Evolutionary conservation across 2,113 vertebrate genomes (phyloP).

Genomic region (Polyodon spathula): DNA sequence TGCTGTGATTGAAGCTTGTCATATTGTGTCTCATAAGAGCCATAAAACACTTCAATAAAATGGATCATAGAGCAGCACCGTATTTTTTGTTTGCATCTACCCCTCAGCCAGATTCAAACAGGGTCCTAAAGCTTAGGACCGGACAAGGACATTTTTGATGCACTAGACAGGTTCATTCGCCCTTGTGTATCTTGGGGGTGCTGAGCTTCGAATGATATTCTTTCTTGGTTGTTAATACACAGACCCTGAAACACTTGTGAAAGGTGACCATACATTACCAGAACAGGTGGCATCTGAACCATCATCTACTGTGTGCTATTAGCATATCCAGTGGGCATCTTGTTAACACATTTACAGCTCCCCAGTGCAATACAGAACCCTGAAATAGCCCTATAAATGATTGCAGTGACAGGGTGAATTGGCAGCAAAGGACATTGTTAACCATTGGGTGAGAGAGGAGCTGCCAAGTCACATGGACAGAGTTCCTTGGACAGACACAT

Average conservation of each 20-base stretch:
- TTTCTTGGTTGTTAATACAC: neutral
- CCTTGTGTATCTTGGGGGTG: too few relatives aligned
- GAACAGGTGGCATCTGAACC: constrained; percentile 48
- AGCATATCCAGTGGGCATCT: constrained; percentile 8
- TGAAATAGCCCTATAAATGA: constrained; percentile 36
- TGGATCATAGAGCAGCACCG: too few relatives aligned
- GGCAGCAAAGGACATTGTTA: constrained; percentile 26
- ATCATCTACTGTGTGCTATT: constrained; percentile 29
- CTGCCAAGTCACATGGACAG: constrained; percentile 25
- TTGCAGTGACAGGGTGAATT: constrained; percentile 58
- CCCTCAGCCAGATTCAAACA: too few relatives aligned
- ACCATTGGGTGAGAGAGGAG: neutral
- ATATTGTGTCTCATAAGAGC: too few relatives aligned
- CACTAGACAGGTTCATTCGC: too few relatives aligned
- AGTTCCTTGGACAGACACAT: constrained; percentile 27
- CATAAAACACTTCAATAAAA: too few relatives aligned
- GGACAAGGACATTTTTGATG: too few relatives aligned
- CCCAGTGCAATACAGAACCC: constrained; percentile 36
- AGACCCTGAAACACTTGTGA: neutral
- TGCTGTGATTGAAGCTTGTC: too few relatives aligned
- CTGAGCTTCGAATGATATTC: too few relatives aligned
- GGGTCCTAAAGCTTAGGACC: too few relatives aligned
- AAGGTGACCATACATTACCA: constrained; percentile 4
- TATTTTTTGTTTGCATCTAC: too few relatives aligned
- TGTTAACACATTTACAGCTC: constrained; percentile 58